A percentile compares a stretch with the other conserved stretches of the same genome.
Evolutionary conservation across 2,888 invertebrate genomes (phyloP).

Genomic region (Ormyrus thymus): DNA sequence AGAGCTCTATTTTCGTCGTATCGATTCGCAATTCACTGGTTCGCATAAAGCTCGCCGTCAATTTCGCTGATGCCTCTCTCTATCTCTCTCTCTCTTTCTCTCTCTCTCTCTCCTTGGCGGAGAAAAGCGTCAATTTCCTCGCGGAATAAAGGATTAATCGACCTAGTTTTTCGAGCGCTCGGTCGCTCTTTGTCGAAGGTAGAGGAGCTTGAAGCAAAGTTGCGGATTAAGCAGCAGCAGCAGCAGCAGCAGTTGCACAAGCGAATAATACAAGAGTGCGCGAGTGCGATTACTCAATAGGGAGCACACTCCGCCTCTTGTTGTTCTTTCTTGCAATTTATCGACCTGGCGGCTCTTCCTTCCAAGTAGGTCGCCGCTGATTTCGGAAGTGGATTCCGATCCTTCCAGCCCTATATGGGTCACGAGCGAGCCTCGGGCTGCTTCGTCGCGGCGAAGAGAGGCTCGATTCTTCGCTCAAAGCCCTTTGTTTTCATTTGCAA

Average conservation of each 20-base stretch:
- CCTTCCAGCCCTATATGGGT: not conserved
- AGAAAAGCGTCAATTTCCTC: not conserved
- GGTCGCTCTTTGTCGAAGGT: too few species aligned
- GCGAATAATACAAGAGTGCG: slow-evolving; percentile 40
- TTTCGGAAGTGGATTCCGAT: slow-evolving; percentile 8
- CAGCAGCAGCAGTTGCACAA: slow-evolving; percentile 34
- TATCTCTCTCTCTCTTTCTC: not conserved
- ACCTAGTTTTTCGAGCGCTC: slow-evolving; percentile 48
- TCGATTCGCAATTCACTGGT: too few species aligned
- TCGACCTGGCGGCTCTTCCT: not conserved
- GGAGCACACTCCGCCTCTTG: not conserved
- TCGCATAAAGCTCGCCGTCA: too few species aligned
- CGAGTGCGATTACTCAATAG: slow-evolving; percentile 35
- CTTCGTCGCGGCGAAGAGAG: too few species aligned
- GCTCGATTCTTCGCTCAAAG: too few species aligned
- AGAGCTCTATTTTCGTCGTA: not conserved
- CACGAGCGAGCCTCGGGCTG: too few species aligned
- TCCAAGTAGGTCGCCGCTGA: slow-evolving; percentile 13
- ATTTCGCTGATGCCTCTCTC: too few species aligned
- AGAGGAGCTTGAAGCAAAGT: not conserved
- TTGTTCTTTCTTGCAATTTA: not conserved
- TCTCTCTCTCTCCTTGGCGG: not conserved
- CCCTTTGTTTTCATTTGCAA: too few species aligned
- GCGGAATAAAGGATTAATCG: slow-evolving; percentile 54
- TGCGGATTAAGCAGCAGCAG: slow-evolving; percentile 19